Base-by-base conservation (phyloP, 2,797 vertebrate species). In the Helicolenus hilgendorfi region DNA sequence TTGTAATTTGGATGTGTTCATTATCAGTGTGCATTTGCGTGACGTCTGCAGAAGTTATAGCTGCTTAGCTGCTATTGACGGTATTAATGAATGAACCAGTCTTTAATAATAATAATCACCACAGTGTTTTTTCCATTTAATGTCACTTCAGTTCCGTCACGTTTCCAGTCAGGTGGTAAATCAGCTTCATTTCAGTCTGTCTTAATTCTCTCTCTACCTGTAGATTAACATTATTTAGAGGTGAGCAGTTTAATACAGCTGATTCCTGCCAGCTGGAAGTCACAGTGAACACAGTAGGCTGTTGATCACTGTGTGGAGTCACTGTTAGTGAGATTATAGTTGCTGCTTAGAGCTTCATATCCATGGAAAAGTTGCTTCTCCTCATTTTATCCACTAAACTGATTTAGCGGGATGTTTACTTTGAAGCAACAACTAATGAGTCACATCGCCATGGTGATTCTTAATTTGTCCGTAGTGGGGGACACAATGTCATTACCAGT, bases 201-300 rank as follows among this genome's bases (percentile, higher is more conserved):
- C 24, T 27, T 49, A 1, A 4, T 49, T 4, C 11, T 55, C 20
- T 65, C 60, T 68, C 55, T 8, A 7, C n/a, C 11, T 67, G 3
- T 33, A 41, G 60, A 49, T 35, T 2, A 74, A n/a, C 20, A 2
- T 20, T 59, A n/a, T 49, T 49, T 3, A 26, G 4, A 60, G 29
- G 1, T 18, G n/a, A 20, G 4, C 4, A 7, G 45, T 18, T 62
- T 33, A 35, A 59, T 49, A 38, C 11, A 4, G 14, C 26, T 35
- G 36, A 53, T 69, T 75, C 63, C 63, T 27, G 31, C n/a, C 72
- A 76, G 35, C 24, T 73, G 63, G 55, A 68, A 24, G 58, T 79
- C 62, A 3, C 38, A 26, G 53, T 73, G 55, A 26, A 14, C 8
- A 5, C 0, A 55, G 24, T 3, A 53, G 11, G 18, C 27, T 14